phyloP scores from a whole-genome alignment of 2,797 vertebrate genomes.

The Podarcis lilfordi region DNA sequence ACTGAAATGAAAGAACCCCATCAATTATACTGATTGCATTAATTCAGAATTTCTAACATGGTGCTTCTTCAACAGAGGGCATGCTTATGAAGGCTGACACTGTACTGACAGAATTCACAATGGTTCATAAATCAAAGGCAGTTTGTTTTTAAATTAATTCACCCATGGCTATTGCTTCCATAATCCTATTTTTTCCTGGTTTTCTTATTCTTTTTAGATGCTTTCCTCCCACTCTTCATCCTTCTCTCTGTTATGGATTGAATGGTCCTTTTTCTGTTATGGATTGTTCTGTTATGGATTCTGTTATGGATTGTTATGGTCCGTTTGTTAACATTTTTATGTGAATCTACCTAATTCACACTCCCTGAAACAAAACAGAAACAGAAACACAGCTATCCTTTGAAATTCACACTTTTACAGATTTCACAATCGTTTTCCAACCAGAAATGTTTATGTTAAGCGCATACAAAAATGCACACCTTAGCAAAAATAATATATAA shows the following conservation, averaged over 20 bases:
- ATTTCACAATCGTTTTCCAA: no score
- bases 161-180: background rate
- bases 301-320: no score
- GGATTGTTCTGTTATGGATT: no score
- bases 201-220: background rate
- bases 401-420: no score
- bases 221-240: background rate
- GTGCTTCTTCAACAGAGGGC: background rate
- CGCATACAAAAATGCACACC: no score
- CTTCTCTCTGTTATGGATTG: background rate
- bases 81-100: background rate
- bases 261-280: no score
- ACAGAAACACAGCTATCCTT: no score
- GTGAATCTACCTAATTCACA: no score
- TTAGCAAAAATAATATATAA: no score
- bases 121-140: background rate
- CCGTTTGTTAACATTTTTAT: no score
- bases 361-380: no score
- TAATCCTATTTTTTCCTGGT: background rate
- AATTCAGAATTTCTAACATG: background rate
- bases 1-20: slow-evolving; percentile 76
- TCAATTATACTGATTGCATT: slow-evolving; percentile 39
- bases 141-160: background rate
- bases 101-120: background rate
- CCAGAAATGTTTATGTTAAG: no score